Percentiles rank a stretch among this genome's conserved stretches.
phyloP scores from a whole-genome alignment of 2,797 vertebrate species.

The Dipus sagitta region DNA sequence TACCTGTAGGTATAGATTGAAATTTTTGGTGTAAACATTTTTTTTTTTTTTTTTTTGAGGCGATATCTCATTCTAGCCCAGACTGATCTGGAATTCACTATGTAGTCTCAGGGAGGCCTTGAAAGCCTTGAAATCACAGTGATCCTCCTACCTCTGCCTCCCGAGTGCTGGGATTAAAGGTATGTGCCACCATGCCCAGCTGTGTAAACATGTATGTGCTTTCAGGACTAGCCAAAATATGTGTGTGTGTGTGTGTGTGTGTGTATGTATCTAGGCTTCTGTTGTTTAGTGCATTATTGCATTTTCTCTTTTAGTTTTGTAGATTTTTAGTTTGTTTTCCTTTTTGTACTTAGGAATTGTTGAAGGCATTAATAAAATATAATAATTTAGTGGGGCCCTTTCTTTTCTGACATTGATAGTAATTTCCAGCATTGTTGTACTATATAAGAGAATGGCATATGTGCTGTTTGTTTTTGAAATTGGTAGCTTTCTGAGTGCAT shows the following conservation, averaged over 20 bases:
- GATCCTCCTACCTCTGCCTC: too few species aligned
- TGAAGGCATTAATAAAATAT: not conserved
- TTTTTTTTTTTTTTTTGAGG: not conserved
- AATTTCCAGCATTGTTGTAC: not conserved
- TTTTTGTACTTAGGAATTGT: not conserved
- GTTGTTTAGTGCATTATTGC: not conserved
- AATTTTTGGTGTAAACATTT: not conserved
- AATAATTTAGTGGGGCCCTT: not conserved
- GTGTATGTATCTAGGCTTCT: not conserved
- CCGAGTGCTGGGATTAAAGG: too few species aligned
- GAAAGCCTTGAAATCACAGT: too few species aligned
- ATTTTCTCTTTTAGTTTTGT: not conserved
- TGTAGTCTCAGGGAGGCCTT: too few species aligned
- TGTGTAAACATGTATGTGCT: not conserved
- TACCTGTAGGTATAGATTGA: not conserved
- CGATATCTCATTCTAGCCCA: too few species aligned
- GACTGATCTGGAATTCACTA: too few species aligned
- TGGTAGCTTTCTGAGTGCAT: not conserved
- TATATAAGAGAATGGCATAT: not conserved
- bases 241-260: too few species aligned
- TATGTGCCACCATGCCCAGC: too few species aligned
- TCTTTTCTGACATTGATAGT: not conserved
- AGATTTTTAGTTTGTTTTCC: not conserved
- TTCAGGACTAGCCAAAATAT: not conserved
- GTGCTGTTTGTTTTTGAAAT: conserved; percentile 7